phyloP scores from a whole-genome alignment of 2,797 vertebrate species.

The Characodon lateralis region DNA sequence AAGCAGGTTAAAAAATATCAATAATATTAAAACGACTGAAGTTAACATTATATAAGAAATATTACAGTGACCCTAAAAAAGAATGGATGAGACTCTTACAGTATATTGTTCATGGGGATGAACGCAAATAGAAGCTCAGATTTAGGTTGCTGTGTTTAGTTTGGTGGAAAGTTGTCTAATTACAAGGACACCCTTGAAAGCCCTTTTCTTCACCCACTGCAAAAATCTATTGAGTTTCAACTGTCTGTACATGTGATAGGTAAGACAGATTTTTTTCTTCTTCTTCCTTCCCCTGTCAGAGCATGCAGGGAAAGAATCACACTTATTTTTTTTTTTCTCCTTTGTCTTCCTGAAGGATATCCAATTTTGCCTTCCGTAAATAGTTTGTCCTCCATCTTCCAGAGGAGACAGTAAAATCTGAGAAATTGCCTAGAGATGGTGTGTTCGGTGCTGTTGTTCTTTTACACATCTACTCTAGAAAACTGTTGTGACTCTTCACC shows the following conservation, averaged over 20 bases:
- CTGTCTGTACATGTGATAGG: neutral
- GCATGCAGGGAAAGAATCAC: neutral
- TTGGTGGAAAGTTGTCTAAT: neutral
- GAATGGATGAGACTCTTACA: neutral
- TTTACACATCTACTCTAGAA: neutral
- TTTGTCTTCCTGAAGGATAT: slow-evolving; percentile 56
- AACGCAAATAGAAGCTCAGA: neutral
- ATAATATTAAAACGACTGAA: neutral
- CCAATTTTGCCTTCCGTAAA: slow-evolving; percentile 59
- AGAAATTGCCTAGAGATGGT: neutral
- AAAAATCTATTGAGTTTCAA: neutral
- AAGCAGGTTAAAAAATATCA: neutral
- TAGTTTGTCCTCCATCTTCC: slow-evolving; percentile 62
- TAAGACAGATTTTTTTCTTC: neutral
- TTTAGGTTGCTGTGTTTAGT: neutral
- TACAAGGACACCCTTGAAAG: neutral
- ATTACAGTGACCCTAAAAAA: neutral
- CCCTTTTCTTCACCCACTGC: neutral
- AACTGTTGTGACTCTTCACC: neutral
- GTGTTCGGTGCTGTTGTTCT: neutral
- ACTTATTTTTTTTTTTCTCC: neutral
- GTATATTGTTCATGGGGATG: neutral
- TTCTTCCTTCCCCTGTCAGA: neutral
- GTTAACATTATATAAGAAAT: neutral
- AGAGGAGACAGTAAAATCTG: slow-evolving; percentile 40